These are phyloP conservation scores for Microtus oregoni DNA, from an alignment of 2,113 vertebrate species.

Conservation along the genomic window DNA sequence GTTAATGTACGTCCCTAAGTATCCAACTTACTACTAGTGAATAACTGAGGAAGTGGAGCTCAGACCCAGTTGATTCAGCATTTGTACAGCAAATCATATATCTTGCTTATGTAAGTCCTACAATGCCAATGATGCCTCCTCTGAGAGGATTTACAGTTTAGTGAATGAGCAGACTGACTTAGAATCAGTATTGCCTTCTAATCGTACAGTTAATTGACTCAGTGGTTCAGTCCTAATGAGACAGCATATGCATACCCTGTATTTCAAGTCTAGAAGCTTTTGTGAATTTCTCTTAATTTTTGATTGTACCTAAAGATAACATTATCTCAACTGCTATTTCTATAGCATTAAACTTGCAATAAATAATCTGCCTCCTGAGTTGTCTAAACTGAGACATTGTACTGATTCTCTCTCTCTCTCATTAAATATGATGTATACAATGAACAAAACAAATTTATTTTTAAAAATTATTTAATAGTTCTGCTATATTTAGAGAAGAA, in stretches of 20 bases:
- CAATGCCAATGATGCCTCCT: constrained; percentile 48
- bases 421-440: not conserved
- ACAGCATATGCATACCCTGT: not conserved
- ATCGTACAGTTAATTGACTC: constrained; percentile 39
- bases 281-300: not conserved
- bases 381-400: not conserved
- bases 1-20: constrained; percentile 49
- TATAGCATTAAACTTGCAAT: not conserved
- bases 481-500: not conserved
- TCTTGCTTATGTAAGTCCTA: constrained; percentile 56
- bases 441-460: constrained; percentile 15
- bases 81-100: constrained; percentile 56
- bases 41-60: constrained; percentile 16
- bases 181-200: constrained; percentile 44
- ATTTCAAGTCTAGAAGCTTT: constrained; percentile 39
- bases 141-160: constrained; percentile 61
- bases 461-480: constrained; percentile 16
- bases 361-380: not conserved
- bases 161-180: constrained; percentile 15
- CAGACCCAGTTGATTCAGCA: constrained; percentile 53
- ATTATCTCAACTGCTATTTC: constrained; percentile 9
- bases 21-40: constrained; percentile 45
- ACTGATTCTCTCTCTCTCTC: not conserved
- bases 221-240: constrained; percentile 18
- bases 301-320: not conserved